These are phyloP conservation scores for Trichomalopsis sarcophagae DNA, from an alignment of 1,140 invertebrate species.

Conservation along the genomic window DNA sequence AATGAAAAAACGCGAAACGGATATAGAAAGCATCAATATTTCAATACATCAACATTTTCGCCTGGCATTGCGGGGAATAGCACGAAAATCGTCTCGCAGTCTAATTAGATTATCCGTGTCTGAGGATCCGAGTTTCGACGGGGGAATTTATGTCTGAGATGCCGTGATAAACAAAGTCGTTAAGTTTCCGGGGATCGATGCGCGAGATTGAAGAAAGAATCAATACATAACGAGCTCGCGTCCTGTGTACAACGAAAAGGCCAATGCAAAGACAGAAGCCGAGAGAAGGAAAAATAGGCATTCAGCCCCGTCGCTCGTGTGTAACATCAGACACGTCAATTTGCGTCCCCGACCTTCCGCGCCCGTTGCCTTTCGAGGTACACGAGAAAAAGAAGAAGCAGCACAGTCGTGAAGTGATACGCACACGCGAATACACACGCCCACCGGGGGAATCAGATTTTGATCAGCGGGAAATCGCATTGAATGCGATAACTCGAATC, in stretches of 20 bases:
- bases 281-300: not conserved
- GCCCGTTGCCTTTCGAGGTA: not conserved
- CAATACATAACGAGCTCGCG: conserved; percentile 5
- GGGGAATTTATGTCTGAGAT: not conserved
- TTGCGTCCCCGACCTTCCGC: conserved; percentile 23
- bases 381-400: not conserved
- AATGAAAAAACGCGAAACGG: conserved; percentile 33
- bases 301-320: not conserved
- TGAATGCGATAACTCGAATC: conserved; percentile 67
- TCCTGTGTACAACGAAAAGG: conserved; percentile 11
- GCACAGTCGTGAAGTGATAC: not conserved
- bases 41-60: too few species aligned
- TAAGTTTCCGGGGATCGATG: not conserved
- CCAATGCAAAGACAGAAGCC: not conserved
- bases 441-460: conserved; percentile 60
- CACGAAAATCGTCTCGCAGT: not conserved
- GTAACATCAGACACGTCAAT: conserved; percentile 52
- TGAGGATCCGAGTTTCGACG: not conserved
- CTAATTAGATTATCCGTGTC: too few species aligned
- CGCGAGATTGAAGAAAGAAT: conserved; percentile 2
- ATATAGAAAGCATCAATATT: conserved; percentile 15
- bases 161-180: conserved; percentile 21
- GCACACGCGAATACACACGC: not conserved
- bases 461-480: conserved; percentile 67
- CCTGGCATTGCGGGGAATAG: too few species aligned